These are phyloP conservation scores for Trematomus bernacchii DNA, from an alignment of 2,797 vertebrate genomes.

Conservation along the genomic window DNA sequence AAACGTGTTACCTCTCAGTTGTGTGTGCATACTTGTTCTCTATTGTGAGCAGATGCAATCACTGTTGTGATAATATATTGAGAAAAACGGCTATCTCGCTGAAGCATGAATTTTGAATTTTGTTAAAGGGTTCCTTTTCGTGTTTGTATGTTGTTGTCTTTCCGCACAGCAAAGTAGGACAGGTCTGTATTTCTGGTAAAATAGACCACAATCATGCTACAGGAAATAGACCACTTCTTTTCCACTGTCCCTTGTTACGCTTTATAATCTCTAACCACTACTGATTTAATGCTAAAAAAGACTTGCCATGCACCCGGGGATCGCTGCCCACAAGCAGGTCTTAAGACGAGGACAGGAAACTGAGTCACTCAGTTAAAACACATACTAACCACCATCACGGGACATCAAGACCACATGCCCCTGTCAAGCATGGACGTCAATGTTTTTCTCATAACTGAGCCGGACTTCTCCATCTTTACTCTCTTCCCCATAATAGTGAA, in stretches of 20 bases:
- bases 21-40: neutral
- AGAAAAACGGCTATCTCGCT: neutral
- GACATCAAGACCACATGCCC: neutral
- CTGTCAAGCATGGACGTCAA: constrained; percentile 1
- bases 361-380: constrained; percentile 7
- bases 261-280: no score
- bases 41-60: constrained; percentile 1
- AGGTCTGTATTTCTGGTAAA: constrained; percentile 1
- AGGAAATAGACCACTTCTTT: constrained; percentile 62
- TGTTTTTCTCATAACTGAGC: constrained; percentile 2
- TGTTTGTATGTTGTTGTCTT: neutral
- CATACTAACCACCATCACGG: neutral
- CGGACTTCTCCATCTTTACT: constrained; percentile 48
- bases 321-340: neutral
- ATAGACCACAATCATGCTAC: neutral
- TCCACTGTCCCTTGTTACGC: neutral
- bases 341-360: neutral
- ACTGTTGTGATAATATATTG: neutral
- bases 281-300: no score
- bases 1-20: neutral
- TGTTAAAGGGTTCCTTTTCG: neutral
- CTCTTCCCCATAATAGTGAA: constrained; percentile 52
- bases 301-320: neutral
- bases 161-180: constrained; percentile 4
- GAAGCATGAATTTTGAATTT: neutral